Percentiles rank a stretch among this genome's conserved stretches.
phyloP scores from a whole-genome alignment of 2,113 vertebrate species.

The Pseudopipra pipra region DNA sequence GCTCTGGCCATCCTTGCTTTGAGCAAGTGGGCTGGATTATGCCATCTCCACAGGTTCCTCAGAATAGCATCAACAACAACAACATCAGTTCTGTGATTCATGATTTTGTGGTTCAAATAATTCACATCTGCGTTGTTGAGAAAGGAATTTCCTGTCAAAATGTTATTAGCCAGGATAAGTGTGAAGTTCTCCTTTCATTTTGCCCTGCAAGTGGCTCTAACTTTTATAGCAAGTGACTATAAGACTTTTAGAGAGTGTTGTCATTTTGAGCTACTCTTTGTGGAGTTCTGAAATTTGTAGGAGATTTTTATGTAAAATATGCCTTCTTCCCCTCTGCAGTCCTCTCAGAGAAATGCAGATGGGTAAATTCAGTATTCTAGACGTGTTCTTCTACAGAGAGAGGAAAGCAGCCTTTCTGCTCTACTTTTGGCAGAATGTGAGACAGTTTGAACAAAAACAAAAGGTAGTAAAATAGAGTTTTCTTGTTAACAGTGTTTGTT shows the following conservation, averaged over 20 bases:
- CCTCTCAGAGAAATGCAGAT: background rate
- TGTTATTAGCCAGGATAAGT: background rate
- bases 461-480: background rate
- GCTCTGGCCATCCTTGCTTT: background rate
- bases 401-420: background rate
- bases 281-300: background rate
- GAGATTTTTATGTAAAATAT: background rate
- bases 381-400: background rate
- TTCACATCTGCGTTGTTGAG: background rate
- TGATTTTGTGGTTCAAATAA: background rate
- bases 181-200: background rate
- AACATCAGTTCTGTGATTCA: background rate
- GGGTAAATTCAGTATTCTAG: background rate
- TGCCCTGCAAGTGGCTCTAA: background rate
- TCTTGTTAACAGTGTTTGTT: background rate
- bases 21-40: background rate
- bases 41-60: background rate
- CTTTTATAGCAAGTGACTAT: background rate
- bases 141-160: background rate
- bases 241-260: background rate
- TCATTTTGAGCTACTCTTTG: background rate
- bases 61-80: background rate
- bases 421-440: background rate
- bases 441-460: background rate
- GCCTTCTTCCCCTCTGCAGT: background rate